phyloP scores from a whole-genome alignment of 1,140 invertebrate species.

The Musca domestica region DNA sequence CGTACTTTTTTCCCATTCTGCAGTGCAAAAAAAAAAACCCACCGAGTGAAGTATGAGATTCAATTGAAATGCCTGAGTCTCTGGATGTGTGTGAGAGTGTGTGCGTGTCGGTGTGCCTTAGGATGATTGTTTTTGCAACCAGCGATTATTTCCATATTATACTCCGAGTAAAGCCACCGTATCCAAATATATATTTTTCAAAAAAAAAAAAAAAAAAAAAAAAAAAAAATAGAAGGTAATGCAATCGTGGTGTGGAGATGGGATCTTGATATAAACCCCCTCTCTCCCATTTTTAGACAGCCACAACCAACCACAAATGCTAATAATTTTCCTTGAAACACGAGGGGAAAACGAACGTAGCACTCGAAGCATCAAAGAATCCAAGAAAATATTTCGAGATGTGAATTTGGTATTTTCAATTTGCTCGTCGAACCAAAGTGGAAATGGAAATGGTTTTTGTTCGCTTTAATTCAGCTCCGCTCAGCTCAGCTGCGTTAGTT shows the following conservation, averaged over 20 bases:
- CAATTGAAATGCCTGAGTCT: constrained; percentile 12
- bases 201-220: background rate
- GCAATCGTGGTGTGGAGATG: background rate
- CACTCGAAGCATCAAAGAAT: background rate
- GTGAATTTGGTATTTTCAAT: constrained; percentile 22
- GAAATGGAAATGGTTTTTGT: constrained; percentile 18
- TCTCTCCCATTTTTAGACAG: background rate
- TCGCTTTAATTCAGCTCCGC: constrained; percentile 3
- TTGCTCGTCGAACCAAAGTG: constrained; percentile 1
- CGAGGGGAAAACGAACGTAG: background rate
- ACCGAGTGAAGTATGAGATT: constrained; percentile 13
- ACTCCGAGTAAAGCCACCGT: background rate
- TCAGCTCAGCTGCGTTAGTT: constrained; percentile 9
- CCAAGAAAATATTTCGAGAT: constrained; percentile 1
- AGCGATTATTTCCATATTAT: constrained; percentile 16
- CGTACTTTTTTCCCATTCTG: background rate
- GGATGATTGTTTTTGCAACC: too few species aligned
- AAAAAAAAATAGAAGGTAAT: background rate
- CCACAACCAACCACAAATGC: constrained; percentile 7
- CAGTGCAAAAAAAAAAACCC: too few species aligned
- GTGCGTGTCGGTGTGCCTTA: too few species aligned
- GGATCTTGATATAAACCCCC: background rate
- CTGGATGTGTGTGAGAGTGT: background rate
- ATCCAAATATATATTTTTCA: background rate
- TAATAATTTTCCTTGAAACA: constrained; percentile 20